Evolutionary conservation across 2,113 vertebrate genomes (phyloP).

Genomic region (Steatornis caripensis): DNA sequence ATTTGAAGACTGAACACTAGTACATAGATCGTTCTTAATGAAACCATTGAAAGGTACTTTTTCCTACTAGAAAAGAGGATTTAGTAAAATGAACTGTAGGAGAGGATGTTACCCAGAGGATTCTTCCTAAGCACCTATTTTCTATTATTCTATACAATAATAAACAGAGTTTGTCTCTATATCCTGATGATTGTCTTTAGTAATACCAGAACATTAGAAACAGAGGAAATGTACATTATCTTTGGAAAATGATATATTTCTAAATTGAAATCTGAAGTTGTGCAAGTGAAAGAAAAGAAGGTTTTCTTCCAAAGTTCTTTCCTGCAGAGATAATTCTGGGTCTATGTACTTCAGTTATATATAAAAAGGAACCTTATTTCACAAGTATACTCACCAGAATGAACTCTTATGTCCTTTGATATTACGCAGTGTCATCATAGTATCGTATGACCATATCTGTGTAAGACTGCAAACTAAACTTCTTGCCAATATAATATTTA

Average conservation of each 20-base stretch:
- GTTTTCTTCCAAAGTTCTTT: not conserved
- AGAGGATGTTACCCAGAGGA: not conserved
- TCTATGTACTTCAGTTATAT: not conserved
- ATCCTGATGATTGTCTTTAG: not conserved
- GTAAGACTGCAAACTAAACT: not conserved
- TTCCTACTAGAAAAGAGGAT: not conserved
- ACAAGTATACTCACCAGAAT: not conserved
- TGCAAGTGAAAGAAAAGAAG: not conserved
- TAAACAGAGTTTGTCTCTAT: not conserved
- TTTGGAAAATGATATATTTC: not conserved
- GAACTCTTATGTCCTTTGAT: not conserved
- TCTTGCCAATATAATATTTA: not conserved
- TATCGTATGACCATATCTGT: not conserved
- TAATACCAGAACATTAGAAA: not conserved
- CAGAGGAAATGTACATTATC: not conserved
- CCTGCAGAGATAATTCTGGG: not conserved
- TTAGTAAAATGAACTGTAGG: not conserved
- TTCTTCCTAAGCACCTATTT: not conserved
- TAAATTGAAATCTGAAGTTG: not conserved
- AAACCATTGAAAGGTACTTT: not conserved
- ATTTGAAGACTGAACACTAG: not conserved
- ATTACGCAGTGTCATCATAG: not conserved
- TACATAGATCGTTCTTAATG: not conserved
- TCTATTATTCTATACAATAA: not conserved
- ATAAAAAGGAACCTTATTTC: not conserved